Evolutionary conservation across 2,797 vertebrate species (phyloP).

Genomic region (Chiroxiphia lanceolata): DNA sequence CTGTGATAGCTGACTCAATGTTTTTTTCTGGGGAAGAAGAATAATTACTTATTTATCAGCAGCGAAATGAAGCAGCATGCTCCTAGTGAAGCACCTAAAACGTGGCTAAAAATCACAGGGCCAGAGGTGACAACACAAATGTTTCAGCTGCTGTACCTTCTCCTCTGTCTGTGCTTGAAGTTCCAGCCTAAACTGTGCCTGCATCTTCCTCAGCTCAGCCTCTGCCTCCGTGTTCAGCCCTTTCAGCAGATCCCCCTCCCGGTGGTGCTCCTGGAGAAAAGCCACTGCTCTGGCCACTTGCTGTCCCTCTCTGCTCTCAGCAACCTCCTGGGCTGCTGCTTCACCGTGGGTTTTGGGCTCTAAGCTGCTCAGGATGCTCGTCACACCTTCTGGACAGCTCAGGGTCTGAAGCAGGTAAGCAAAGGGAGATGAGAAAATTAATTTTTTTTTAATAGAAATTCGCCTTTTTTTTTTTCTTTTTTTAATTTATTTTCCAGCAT

Average conservation of each 20-base stretch:
- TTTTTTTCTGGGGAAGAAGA: not conserved
- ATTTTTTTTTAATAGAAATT: not conserved
- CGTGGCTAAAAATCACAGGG: too few species aligned
- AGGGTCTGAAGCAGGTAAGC: not conserved
- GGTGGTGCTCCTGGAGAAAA: constrained; percentile 30
- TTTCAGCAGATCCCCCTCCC: not conserved
- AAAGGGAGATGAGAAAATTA: not conserved
- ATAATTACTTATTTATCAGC: not conserved
- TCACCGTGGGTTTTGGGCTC: not conserved
- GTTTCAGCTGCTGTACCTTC: constrained; percentile 13
- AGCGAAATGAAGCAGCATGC: not conserved
- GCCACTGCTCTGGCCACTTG: not conserved
- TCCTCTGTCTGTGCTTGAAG: constrained; percentile 20
- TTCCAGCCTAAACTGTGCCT: constrained; percentile 4
- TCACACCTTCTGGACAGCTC: not conserved
- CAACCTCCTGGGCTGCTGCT: not conserved
- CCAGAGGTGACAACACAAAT: fast-evolving
- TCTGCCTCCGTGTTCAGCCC: not conserved
- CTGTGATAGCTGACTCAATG: not conserved
- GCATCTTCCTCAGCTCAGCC: constrained; percentile 16
- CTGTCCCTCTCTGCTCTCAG: not conserved
- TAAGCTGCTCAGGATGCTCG: not conserved
- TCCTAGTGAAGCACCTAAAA: not conserved
- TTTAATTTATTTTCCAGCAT: not conserved
- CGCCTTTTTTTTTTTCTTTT: too few species aligned